These are phyloP conservation scores for Scelioninae gen. 1 DNA, from an alignment of 2,888 invertebrate genomes.

Conservation along the genomic window DNA sequence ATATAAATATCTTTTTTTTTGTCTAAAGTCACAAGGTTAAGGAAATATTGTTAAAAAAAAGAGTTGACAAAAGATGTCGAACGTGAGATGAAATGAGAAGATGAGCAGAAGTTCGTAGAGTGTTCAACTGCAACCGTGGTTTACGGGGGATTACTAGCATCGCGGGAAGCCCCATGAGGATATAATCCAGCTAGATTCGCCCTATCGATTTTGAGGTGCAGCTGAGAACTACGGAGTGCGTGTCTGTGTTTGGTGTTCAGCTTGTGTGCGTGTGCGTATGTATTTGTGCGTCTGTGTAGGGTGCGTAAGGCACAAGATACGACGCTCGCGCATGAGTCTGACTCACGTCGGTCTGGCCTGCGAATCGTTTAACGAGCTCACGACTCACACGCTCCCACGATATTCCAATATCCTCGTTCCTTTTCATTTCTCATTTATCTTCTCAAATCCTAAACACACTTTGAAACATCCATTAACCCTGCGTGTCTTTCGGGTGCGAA, in stretches of 20 bases:
- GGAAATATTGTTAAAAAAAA: background rate
- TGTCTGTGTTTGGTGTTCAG: constrained; percentile 31
- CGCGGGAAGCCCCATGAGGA: constrained; percentile 83
- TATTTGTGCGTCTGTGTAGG: constrained; percentile 59
- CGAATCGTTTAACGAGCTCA: constrained; percentile 70
- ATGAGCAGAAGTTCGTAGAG: constrained; percentile 44
- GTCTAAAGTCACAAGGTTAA: no score
- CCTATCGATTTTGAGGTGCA: constrained; percentile 84
- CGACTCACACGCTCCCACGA: constrained; percentile 66
- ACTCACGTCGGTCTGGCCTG: constrained; percentile 72
- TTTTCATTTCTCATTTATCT: constrained; percentile 55
- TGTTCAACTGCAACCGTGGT: constrained; percentile 75
- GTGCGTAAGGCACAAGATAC: constrained; percentile 65
- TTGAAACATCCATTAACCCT: constrained; percentile 43
- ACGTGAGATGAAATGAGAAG: constrained; percentile 51
- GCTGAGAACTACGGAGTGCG: constrained; percentile 72
- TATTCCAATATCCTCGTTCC: constrained; percentile 65
- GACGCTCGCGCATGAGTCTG: constrained; percentile 73
- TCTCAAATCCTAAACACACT: constrained; percentile 58
- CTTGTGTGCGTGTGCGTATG: constrained; percentile 25
- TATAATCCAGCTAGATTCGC: constrained; percentile 83
- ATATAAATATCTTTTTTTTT: no score
- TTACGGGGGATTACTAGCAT: constrained; percentile 80
- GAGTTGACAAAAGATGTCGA: constrained; percentile 1
- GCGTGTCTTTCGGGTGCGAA: constrained; percentile 14